Evolutionary conservation across 2,888 invertebrate genomes (phyloP), one percentile per base, ranked within the genome.

Genomic region (Digitonthophagus gazella): DNA sequence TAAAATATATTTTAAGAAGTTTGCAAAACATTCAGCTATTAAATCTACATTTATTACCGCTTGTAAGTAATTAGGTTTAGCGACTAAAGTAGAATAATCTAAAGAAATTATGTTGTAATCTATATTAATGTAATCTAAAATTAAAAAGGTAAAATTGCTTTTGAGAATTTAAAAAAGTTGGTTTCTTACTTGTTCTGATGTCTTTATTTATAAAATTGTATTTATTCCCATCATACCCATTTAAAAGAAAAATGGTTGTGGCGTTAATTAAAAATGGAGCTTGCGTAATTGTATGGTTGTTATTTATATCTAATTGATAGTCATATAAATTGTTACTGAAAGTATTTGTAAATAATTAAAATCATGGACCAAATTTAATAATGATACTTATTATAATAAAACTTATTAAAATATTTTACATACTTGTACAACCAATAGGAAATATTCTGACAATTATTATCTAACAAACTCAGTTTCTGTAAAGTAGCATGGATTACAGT

Each of bases 81-180:
- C 79, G 0, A 86, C 89, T 68, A 90, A 78, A 0, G 85, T 85
- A 6, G 84, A 84, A 80, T 89, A 90, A 78, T 91, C 90, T 0
- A 90, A 80, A 0, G 86, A 85, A 65, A 91, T 85, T 0, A 90
- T 82, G 74, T 89, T 89, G 78, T 87, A 87, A 72, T 88, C 80
- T 84, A 80, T 69, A 85, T 73, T 75, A 90, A 80, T 74, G 88
- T 86, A 0, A 84, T 89, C 85, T 80, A 14, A 83, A n/a, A 66
- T 15, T 8, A 4, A 64, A 15, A 64, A n/a, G n/a, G 6, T 15
- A 64, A 16, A 28, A 22, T 20, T 28, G 3, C 14, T 64, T 4
- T n/a, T n/a, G n/a, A n/a, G n/a, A n/a, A n/a, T 4, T 28, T 6
- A 18, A 20, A 61, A 6, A 3, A 19, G n/a, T n/a, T n/a, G n/a